A percentile compares a stretch with the other conserved stretches of the same genome.
Conservation (phyloP, 2,797 vertebrate genomes). For the Strix occidentalis region DNA sequence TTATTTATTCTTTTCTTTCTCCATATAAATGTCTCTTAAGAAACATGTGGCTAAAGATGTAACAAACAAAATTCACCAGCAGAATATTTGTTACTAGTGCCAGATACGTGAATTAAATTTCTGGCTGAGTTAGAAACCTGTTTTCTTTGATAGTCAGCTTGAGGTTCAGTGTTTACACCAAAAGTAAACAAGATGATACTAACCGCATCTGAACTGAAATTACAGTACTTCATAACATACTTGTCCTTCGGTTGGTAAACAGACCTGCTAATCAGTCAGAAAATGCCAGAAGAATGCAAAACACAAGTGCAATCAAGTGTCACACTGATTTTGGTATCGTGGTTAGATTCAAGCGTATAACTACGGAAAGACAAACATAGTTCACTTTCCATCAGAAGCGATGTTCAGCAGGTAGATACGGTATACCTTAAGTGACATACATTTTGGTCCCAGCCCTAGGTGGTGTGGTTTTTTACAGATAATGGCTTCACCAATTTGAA, state of each 20-base stretch:
- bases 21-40: background rate
- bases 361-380: background rate
- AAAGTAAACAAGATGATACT: background rate
- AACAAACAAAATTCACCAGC: background rate
- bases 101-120: background rate
- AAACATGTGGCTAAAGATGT: background rate
- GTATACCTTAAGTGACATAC: background rate
- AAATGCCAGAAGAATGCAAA: background rate
- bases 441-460: background rate
- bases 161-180: background rate
- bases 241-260: background rate
- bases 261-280: background rate
- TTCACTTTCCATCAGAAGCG: background rate
- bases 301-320: background rate
- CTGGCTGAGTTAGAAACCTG: background rate
- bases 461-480: background rate
- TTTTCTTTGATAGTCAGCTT: background rate
- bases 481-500: background rate
- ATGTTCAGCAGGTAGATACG: background rate
- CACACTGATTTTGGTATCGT: background rate
- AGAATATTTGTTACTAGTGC: background rate
- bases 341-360: background rate
- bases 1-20: background rate
- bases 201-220: background rate
- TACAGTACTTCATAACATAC: background rate